phyloP scores from a whole-genome alignment of 2,113 vertebrate genomes.

The Nycticryphes semicollaris region DNA sequence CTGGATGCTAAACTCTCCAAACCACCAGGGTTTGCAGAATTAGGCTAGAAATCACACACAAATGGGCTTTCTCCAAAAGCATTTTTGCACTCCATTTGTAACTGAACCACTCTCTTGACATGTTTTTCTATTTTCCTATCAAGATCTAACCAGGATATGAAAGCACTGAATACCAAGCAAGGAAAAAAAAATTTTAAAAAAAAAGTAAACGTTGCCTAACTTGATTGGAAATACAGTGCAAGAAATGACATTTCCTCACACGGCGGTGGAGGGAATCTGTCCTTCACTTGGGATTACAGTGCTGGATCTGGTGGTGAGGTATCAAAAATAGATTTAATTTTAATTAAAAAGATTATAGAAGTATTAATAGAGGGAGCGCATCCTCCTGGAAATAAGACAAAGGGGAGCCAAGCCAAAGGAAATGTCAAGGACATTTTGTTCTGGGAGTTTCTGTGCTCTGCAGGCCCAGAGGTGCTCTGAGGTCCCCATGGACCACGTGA shows the following conservation, averaged over 20 bases:
- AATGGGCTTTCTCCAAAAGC: slow-evolving; percentile 55
- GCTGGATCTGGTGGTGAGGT: neutral
- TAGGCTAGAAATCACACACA: slow-evolving; percentile 61
- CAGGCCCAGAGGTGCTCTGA: neutral
- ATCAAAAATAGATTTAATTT: slow-evolving; percentile 54
- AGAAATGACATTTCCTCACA: neutral
- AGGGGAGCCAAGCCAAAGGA: neutral
- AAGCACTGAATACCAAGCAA: neutral
- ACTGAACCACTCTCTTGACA: slow-evolving; percentile 33
- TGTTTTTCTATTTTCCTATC: slow-evolving; percentile 54
- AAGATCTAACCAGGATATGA: slow-evolving; percentile 35
- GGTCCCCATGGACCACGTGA: accelerated
- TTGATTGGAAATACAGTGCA: neutral
- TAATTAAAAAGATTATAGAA: slow-evolving; percentile 30
- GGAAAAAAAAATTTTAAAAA: neutral
- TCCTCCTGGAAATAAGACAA: neutral
- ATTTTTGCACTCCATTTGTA: slow-evolving; percentile 58
- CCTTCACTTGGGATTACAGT: neutral
- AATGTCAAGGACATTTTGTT: neutral
- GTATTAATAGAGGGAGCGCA: neutral
- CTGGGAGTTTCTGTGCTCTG: neutral
- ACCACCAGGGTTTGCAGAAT: slow-evolving; percentile 54
- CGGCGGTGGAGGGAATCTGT: neutral
- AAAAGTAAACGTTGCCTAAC: neutral
- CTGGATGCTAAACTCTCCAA: slow-evolving; percentile 58